phyloP scores from a whole-genome alignment of 2,888 invertebrate species.

The Automeris io region DNA sequence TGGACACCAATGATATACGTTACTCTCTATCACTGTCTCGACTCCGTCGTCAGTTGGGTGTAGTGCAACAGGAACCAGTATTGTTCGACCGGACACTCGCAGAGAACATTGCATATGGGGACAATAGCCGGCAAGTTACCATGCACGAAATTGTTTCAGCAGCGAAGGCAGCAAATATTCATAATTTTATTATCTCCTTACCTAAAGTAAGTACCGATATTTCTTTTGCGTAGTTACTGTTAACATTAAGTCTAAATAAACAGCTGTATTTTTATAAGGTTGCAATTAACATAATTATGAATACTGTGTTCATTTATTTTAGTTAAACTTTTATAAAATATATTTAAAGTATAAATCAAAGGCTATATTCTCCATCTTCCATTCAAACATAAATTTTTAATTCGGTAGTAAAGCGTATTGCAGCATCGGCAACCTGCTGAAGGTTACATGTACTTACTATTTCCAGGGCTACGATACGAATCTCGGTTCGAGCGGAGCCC shows the following conservation, averaged over 20 bases:
- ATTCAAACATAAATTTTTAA: no score
- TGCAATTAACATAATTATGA: no score
- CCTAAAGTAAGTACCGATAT: conserved; percentile 70
- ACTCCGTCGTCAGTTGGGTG: conserved; percentile 84
- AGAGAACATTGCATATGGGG: conserved; percentile 93
- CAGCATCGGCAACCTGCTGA: no score
- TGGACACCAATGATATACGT: conserved; percentile 77
- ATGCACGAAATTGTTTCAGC: conserved; percentile 86
- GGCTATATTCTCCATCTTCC: no score
- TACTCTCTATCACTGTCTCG: conserved; percentile 79
- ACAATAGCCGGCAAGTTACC: conserved; percentile 80
- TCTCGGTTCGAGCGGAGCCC: conserved; percentile 82
- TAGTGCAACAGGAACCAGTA: conserved; percentile 91
- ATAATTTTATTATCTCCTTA: conserved; percentile 83
- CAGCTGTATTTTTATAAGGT: background rate
- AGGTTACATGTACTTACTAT: background rate
- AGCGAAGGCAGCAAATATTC: conserved; percentile 87
- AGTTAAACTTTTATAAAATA: no score
- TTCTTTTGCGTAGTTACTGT: background rate
- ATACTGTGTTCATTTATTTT: no score
- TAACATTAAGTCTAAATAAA: background rate
- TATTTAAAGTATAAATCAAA: no score
- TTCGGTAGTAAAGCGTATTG: no score
- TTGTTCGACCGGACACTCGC: conserved; percentile 88
- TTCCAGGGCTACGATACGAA: conserved; percentile 82